Base-by-base conservation (phyloP, 2,888 invertebrate genomes). In the Acronicta psi region DNA sequence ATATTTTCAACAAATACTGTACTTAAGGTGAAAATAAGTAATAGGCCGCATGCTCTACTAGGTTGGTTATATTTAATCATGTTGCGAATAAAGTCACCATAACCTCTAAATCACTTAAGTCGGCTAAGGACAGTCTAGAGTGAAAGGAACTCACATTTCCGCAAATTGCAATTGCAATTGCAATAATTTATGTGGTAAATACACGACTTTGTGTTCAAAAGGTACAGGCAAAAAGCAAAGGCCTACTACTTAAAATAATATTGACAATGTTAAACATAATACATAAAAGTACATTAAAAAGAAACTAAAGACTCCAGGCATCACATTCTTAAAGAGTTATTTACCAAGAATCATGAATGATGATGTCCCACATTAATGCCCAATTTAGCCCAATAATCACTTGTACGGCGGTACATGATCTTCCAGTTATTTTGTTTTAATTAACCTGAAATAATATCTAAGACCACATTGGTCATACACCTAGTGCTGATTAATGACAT, bases 371-470 rank as follows among this genome's bases (percentile, higher is more conserved):
- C 79, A 80, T 74, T 81, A 89, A 85, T 84, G 82, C 90, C 90
- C 87, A 90, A 90, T 88, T 88, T 88, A 88, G 87, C 90, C 89
- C 88, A 87, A 82, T 82, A 82, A 85, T 85, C 81, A 83, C 85
- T 82, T 83, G 85, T 85, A n/a, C n/a, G 74, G 83, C 84, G 73
- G 83, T 79, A 85, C 84, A 84, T 88, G 85, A 83, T 88, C 89
- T 88, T 87, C 88, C 82, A 82, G 61, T 69, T 69, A 77, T 83
- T 70, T 86, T 80, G 78, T 80, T 78, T 73, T 72, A 77, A 81
- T 78, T 77, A 75, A 90, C 90, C 92, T 91, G 92, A 88, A 92
- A 92, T 88, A 81, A 89, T 80, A 88, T 85, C 84, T 83, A 79
- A 83, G 83, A 86, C 87, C 84, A 68, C 71, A 76, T 64, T 58